Evolutionary conservation across 1,140 invertebrate genomes (phyloP).

Genomic region (Coenobita brevimanus): DNA sequence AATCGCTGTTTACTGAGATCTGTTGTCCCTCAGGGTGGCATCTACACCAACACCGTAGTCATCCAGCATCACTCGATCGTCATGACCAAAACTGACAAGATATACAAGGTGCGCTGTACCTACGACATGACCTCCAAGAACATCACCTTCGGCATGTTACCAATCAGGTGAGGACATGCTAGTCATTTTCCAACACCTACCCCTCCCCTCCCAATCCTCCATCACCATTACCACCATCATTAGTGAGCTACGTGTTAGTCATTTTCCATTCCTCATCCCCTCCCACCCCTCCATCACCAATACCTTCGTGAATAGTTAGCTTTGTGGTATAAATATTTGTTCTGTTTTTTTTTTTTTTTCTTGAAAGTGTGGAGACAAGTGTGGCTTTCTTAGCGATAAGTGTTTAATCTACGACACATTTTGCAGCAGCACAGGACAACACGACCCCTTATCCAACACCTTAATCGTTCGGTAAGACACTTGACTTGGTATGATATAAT

Average conservation of each 20-base stretch:
- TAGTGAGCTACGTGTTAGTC: background rate
- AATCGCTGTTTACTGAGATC: no score
- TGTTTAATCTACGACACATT: slow-evolving; percentile 19
- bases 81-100: slow-evolving; percentile 97
- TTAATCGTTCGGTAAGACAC: slow-evolving; percentile 55
- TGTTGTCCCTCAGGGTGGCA: slow-evolving; percentile 82
- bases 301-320: no score
- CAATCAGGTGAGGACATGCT: slow-evolving; percentile 81
- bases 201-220: background rate
- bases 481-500: background rate
- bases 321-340: no score
- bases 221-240: background rate
- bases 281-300: no score
- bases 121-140: slow-evolving; percentile 97
- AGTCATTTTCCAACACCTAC: background rate
- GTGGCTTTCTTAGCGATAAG: no score
- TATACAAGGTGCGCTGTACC: slow-evolving; percentile 96
- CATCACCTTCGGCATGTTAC: slow-evolving; percentile 97
- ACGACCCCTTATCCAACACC: slow-evolving; percentile 54
- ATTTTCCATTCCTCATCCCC: no score
- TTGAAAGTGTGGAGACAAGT: no score
- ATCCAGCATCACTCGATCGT: slow-evolving; percentile 96
- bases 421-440: slow-evolving; percentile 50
- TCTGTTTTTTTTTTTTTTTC: no score
- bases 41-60: slow-evolving; percentile 95